Conservation (phyloP, 2,113 vertebrate genomes). For the Chionomys nivalis region DNA sequence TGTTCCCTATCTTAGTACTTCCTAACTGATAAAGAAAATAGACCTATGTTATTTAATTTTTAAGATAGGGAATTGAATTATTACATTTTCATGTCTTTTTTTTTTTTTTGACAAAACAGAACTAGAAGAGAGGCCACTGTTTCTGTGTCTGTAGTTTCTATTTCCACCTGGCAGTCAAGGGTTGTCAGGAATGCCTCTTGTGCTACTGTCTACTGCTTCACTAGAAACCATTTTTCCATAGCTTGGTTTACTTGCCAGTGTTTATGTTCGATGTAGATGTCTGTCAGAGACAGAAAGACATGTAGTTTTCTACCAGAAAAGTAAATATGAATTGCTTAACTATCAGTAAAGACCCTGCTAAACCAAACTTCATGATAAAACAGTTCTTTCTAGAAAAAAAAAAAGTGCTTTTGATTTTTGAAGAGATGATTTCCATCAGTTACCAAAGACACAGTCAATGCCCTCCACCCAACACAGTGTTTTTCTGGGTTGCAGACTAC, state of each 20-base stretch:
- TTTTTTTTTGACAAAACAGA: constrained; percentile 48
- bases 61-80: constrained; percentile 64
- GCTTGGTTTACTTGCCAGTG: not conserved
- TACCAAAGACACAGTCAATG: not conserved
- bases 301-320: not conserved
- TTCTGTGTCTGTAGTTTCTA: not conserved
- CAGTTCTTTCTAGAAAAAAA: not conserved
- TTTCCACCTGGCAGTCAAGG: not conserved
- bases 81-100: constrained; percentile 40
- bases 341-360: not conserved
- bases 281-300: not conserved
- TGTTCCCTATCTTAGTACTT: constrained; percentile 43
- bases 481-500: not conserved
- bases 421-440: constrained; percentile 30
- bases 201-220: not conserved
- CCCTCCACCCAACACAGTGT: not conserved
- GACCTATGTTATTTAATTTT: constrained; percentile 14
- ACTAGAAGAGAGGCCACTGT: not conserved
- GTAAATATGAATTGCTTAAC: not conserved
- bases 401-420: not conserved
- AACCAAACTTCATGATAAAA: not conserved
- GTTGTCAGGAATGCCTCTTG: not conserved
- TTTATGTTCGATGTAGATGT: not conserved
- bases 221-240: not conserved
- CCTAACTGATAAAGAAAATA: constrained; percentile 74